phyloP scores from a whole-genome alignment of 2,888 invertebrate species.

The Microchrysa polita region DNA sequence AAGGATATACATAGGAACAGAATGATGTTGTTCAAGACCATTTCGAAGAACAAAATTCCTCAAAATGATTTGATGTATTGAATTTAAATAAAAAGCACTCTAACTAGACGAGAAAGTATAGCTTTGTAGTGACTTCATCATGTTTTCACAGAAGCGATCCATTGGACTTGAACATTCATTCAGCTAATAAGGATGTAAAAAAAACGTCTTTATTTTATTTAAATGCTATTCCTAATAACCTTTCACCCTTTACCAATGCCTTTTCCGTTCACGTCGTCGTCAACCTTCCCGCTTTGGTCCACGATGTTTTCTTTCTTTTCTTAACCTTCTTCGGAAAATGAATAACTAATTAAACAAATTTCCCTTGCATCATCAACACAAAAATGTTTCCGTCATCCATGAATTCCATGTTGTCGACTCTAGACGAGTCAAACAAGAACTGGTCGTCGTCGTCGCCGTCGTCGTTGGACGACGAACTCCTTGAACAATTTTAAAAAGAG shows the following conservation, averaged over 20 bases:
- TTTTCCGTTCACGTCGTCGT: too few relatives aligned
- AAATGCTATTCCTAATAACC: too few relatives aligned
- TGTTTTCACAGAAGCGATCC: not conserved
- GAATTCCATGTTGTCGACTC: constrained; percentile 19
- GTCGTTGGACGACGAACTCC: constrained; percentile 3
- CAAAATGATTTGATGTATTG: too few relatives aligned
- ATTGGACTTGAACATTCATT: not conserved
- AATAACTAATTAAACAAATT: constrained; percentile 49
- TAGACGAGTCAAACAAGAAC: not conserved
- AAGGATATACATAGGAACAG: too few relatives aligned
- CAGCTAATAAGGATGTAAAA: too few relatives aligned
- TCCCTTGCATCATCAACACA: constrained; percentile 44
- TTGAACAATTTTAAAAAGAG: constrained; percentile 15
- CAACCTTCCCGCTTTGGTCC: too few relatives aligned
- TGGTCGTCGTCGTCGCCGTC: too few relatives aligned
- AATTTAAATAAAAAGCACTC: constrained; percentile 1
- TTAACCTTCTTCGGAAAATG: constrained; percentile 26
- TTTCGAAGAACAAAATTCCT: too few relatives aligned
- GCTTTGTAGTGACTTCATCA: not conserved
- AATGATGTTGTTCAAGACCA: too few relatives aligned
- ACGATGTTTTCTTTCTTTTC: not conserved
- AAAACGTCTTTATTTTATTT: too few relatives aligned
- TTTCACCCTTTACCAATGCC: too few relatives aligned
- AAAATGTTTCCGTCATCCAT: constrained; percentile 30
- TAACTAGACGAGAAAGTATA: constrained; percentile 8